phyloP scores from a whole-genome alignment of 2,797 vertebrate species.

The Emys orbicularis region DNA sequence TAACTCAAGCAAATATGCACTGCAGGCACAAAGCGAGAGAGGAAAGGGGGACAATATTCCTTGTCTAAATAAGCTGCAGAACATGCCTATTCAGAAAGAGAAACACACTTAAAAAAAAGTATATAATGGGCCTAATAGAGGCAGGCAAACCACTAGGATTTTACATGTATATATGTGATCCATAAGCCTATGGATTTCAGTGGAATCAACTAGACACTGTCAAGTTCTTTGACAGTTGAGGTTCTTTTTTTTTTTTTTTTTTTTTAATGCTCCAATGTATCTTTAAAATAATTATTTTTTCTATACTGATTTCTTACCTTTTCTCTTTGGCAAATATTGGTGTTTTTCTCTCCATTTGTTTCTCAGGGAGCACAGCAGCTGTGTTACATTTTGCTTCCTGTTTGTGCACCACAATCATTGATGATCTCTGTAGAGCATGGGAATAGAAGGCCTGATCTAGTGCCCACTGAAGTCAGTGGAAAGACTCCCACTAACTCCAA shows the following conservation, averaged over 20 bases:
- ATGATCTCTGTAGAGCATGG: not conserved
- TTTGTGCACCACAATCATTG: not conserved
- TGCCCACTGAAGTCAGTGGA: not conserved
- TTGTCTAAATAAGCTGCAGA: constrained; percentile 62
- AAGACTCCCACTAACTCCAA: not conserved
- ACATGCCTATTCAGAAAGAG: constrained; percentile 66
- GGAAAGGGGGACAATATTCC: constrained; percentile 7
- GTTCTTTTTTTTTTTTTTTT: not conserved
- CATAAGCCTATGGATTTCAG: not conserved
- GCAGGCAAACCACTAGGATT: not conserved
- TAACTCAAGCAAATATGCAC: not conserved
- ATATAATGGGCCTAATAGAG: not conserved
- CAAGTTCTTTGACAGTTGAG: not conserved
- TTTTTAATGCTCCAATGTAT: not conserved
- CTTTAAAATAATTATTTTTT: not conserved
- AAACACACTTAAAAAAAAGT: constrained; percentile 13
- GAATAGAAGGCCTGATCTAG: not conserved
- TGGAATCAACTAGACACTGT: not conserved
- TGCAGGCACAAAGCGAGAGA: constrained; percentile 50
- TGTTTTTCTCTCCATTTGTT: not conserved
- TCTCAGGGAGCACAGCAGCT: accelerated
- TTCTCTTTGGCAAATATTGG: not conserved
- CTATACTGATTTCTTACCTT: not conserved
- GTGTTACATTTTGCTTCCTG: accelerated
- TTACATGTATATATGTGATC: accelerated